Conservation (phyloP, 2,888 invertebrate genomes). For the Oligia strigilis region DNA sequence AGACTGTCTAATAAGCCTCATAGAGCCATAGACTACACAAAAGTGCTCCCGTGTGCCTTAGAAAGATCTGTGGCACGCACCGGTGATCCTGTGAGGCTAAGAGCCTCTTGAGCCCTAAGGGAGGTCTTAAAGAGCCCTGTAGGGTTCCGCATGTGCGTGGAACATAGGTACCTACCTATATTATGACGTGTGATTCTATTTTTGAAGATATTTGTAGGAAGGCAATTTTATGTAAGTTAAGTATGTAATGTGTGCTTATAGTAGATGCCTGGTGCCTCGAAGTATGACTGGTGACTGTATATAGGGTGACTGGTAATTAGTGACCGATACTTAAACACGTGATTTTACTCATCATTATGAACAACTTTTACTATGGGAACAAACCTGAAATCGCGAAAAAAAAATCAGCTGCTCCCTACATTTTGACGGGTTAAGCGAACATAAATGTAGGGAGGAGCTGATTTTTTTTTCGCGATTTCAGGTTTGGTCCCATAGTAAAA, state of each 20-base stretch:
- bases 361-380: no score
- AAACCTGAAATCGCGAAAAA: no score
- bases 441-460: no score
- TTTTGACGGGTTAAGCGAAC: no score
- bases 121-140: slow-evolving; percentile 39
- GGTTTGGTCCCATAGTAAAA: no score
- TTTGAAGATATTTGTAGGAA: slow-evolving; percentile 36
- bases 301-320: no score
- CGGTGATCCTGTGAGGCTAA: slow-evolving; percentile 49
- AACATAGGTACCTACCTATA: slow-evolving; percentile 20
- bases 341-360: no score
- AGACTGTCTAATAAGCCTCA: slow-evolving; percentile 53
- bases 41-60: slow-evolving; percentile 49
- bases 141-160: slow-evolving; percentile 34
- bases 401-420: no score
- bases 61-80: slow-evolving; percentile 64
- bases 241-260: slow-evolving; percentile 7
- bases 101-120: slow-evolving; percentile 44
- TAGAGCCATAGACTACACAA: slow-evolving; percentile 49
- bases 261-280: not conserved
- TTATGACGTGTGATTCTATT: slow-evolving; percentile 39
- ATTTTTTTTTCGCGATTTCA: no score
- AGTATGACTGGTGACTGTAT: not conserved
- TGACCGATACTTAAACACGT: no score
- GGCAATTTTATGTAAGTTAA: slow-evolving; percentile 13